Evolutionary conservation across 2,113 vertebrate genomes (phyloP).

Genomic region (Ranitomeya variabilis): DNA sequence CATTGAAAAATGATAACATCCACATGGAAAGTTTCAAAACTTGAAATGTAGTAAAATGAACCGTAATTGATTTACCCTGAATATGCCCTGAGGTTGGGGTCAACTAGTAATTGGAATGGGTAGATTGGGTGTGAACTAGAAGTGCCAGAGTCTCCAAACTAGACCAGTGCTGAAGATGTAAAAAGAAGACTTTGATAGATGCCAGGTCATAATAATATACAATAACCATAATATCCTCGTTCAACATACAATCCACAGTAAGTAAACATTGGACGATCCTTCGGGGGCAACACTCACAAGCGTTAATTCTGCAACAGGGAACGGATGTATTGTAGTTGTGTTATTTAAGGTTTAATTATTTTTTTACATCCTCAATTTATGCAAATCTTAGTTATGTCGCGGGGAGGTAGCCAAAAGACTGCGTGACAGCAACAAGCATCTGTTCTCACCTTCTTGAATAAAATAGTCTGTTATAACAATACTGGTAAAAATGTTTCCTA

Average conservation of each 20-base stretch:
- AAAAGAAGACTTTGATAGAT: neutral
- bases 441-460: constrained; percentile 48
- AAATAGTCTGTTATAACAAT: constrained; percentile 44
- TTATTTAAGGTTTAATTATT: neutral
- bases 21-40: too few species aligned
- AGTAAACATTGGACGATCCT: neutral
- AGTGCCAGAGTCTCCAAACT: too few species aligned
- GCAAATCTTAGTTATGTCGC: neutral
- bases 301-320: neutral
- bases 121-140: too few species aligned
- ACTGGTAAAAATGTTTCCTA: constrained; percentile 54
- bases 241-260: neutral
- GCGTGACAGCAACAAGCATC: constrained; percentile 7
- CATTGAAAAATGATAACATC: too few species aligned
- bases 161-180: too few species aligned
- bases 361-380: neutral
- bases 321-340: neutral
- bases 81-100: too few species aligned
- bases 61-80: too few species aligned
- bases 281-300: neutral
- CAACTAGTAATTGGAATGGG: too few species aligned
- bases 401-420: constrained; percentile 23
- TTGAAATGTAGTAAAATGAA: too few species aligned
- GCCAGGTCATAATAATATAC: neutral
- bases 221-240: neutral